Conservation (phyloP, 2,888 invertebrate genomes). For the Teinopalpus imperialis region DNA sequence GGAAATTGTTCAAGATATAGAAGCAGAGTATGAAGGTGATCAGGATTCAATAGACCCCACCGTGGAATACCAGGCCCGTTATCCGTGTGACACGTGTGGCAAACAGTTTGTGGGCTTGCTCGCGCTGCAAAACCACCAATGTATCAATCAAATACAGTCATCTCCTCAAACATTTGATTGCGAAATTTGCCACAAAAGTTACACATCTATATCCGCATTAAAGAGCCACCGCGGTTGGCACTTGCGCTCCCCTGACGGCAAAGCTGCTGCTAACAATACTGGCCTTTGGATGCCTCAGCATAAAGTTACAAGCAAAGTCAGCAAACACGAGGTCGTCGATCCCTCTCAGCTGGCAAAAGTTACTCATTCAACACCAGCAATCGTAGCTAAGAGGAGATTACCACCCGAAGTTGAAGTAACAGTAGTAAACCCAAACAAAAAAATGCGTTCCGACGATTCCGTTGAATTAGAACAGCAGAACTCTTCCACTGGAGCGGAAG, state of each 20-base stretch:
- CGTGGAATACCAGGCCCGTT: constrained; percentile 74
- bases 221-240: constrained; percentile 87
- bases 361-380: constrained; percentile 45
- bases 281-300: constrained; percentile 80
- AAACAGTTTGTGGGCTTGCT: constrained; percentile 78
- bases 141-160: constrained; percentile 59
- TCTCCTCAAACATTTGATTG: constrained; percentile 80
- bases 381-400: constrained; percentile 60
- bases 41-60: constrained; percentile 61
- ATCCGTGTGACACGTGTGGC: constrained; percentile 78
- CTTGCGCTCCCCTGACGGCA: constrained; percentile 80
- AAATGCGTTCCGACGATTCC: constrained; percentile 69
- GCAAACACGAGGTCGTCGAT: constrained; percentile 74
- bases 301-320: constrained; percentile 76
- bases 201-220: constrained; percentile 84
- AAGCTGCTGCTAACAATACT: constrained; percentile 76
- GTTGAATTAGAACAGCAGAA: constrained; percentile 69
- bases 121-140: constrained; percentile 80
- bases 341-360: constrained; percentile 53
- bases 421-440: constrained; percentile 76
- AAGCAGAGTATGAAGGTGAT: constrained; percentile 63
- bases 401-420: constrained; percentile 79
- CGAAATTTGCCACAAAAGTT: constrained; percentile 84
- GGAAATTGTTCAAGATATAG: constrained; percentile 53
- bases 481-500: constrained; percentile 64